Evolutionary conservation across 2,797 vertebrate genomes (phyloP).

Genomic region (Cynopterus sphinx): DNA sequence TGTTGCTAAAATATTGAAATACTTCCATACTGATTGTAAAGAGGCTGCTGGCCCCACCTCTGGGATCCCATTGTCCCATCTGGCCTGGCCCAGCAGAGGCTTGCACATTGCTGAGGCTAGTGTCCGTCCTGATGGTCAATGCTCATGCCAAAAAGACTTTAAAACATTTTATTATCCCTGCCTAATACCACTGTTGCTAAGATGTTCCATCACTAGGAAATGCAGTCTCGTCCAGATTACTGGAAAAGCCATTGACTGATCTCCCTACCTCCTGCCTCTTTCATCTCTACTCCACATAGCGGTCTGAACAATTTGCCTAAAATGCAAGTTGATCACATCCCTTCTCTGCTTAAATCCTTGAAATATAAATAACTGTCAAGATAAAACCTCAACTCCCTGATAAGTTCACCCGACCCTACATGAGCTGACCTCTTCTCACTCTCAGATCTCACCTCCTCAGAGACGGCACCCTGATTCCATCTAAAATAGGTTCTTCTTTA

Average conservation of each 20-base stretch:
- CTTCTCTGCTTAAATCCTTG: background rate
- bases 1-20: constrained; percentile 24
- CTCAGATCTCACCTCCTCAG: background rate
- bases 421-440: background rate
- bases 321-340: background rate
- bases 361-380: background rate
- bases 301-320: background rate
- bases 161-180: background rate
- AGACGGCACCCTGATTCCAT: background rate
- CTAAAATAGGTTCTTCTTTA: background rate
- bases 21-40: background rate
- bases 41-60: background rate
- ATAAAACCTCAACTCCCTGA: background rate
- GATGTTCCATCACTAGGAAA: background rate
- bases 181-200: background rate
- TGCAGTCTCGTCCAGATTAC: background rate
- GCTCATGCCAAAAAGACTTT: background rate
- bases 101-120: background rate
- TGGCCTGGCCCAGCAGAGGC: background rate
- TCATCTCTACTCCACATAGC: background rate
- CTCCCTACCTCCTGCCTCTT: background rate
- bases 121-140: background rate
- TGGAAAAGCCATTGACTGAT: constrained; percentile 14
- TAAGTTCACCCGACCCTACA: background rate
- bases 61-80: background rate